Evolutionary conservation across 2,797 vertebrate species (phyloP).

Genomic region (Nannoperca obscura): DNA sequence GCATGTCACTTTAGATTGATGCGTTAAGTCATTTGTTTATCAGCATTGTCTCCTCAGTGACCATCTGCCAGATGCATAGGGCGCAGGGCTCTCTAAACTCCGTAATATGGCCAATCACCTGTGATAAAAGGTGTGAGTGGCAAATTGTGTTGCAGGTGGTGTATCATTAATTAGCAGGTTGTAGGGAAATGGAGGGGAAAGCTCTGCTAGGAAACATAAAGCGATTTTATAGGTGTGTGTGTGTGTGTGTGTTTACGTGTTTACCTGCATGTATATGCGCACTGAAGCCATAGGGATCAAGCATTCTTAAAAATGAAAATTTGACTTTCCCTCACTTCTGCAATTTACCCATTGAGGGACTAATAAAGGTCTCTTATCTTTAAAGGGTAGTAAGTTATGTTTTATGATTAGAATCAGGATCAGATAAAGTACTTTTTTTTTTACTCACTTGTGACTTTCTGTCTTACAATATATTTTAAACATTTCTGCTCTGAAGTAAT

Average conservation of each 20-base stretch:
- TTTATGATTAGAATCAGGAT: not conserved
- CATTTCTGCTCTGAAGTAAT: no score
- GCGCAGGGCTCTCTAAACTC: not conserved
- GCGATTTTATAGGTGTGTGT: not conserved
- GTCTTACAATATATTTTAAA: no score
- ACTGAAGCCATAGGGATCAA: not conserved
- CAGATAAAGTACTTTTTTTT: no score
- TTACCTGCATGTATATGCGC: not conserved
- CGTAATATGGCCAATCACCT: not conserved
- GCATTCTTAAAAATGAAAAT: not conserved
- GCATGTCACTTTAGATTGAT: no score
- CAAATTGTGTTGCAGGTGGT: constrained; percentile 31
- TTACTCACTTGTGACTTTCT: no score
- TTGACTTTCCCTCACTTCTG: not conserved
- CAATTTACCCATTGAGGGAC: not conserved
- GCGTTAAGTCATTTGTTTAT: no score
- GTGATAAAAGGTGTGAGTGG: constrained; percentile 3
- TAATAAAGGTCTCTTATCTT: no score
- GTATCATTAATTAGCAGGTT: constrained; percentile 15
- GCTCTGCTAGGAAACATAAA: not conserved
- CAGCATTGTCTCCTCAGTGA: no score
- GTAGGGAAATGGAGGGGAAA: not conserved
- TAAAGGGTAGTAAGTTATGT: no score
- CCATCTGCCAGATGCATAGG: no score
- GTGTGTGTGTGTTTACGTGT: not conserved